phyloP scores from a whole-genome alignment of 2,888 invertebrate genomes.

The Sphecodes monilicornis region DNA sequence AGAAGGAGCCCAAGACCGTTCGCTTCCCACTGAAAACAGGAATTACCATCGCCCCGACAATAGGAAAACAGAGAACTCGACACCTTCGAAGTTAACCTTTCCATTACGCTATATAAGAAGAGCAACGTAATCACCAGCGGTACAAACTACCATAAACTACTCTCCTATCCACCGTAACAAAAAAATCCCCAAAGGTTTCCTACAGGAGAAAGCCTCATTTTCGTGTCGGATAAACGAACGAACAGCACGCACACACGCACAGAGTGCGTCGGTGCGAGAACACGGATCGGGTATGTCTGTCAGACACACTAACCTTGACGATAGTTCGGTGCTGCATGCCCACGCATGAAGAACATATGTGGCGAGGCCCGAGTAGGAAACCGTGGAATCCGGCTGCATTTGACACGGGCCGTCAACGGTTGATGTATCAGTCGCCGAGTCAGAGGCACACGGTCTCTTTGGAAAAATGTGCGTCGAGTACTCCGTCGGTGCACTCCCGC shows the following conservation, averaged over 20 bases:
- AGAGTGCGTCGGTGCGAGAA: constrained; percentile 18
- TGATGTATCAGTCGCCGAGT: constrained; percentile 16
- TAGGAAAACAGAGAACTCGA: background rate
- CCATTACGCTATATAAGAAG: background rate
- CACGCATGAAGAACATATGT: constrained; percentile 77
- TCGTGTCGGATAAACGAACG: background rate
- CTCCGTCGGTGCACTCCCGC: constrained; percentile 80
- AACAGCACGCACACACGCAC: background rate
- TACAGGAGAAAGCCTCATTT: background rate
- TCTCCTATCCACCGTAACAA: background rate
- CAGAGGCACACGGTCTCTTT: constrained; percentile 36
- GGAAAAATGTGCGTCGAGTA: constrained; percentile 64
- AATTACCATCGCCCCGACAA: background rate
- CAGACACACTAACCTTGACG: constrained; percentile 79
- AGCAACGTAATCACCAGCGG: background rate
- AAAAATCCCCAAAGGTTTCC: background rate
- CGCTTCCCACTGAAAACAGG: constrained; percentile 1
- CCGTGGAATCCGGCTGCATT: constrained; percentile 71
- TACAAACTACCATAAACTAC: background rate
- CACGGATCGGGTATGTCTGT: constrained; percentile 23
- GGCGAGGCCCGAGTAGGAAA: constrained; percentile 71
- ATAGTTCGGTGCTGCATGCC: constrained; percentile 74
- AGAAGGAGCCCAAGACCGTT: background rate
- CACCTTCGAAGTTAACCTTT: background rate
- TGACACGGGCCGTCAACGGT: constrained; percentile 59